Evolutionary conservation across 2,888 invertebrate genomes (phyloP), one percentile per base, ranked within the genome.

Genomic region (Crocallis elinguaria): DNA sequence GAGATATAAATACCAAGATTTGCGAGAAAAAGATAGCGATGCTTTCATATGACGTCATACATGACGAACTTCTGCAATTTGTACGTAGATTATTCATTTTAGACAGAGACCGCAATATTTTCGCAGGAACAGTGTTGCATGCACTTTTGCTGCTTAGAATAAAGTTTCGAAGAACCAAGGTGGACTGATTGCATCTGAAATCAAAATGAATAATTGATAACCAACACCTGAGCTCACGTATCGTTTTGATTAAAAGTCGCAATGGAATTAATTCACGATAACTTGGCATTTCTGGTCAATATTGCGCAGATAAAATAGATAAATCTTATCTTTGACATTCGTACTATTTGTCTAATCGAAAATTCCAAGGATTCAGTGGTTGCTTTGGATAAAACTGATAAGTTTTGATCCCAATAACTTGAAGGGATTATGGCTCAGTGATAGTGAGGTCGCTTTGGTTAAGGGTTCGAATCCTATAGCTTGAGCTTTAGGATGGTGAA

Each of bases 261-360:
- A 17, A 17, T 44, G 16, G 35, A 45, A 45, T 45, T 25, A 27
- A 11, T 13, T 16, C 17, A 17, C 16, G 41, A 30, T 37, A 33
- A 33, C 48, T 32, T 25, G 12, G 14, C 16, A 19, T 12, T 21
- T 38, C 35, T 33, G 32, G 21, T 44, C 13, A 44, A 43, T 43
- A 53, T 29, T 13, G 7, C 9, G 4, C 7, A 37, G 37, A 52
- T 48, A 42, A 44, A 8, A 11, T 38, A 19, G 44, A 51, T 35
- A 51, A 32, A 37, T 32, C 29, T 13, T 48, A 53, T 38, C 48
- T 23, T 19, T 48, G 42, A 43, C 38, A 53, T 32, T 48, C 37
- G 33, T 42, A 48, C 35, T 3, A 36, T 48, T 33, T 25, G 14
- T 38, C 16, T 38, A 9, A 53, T 49, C 53, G 48, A 38, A 48